Conservation (phyloP, 2,113 vertebrate genomes). For the Microtus oregoni region DNA sequence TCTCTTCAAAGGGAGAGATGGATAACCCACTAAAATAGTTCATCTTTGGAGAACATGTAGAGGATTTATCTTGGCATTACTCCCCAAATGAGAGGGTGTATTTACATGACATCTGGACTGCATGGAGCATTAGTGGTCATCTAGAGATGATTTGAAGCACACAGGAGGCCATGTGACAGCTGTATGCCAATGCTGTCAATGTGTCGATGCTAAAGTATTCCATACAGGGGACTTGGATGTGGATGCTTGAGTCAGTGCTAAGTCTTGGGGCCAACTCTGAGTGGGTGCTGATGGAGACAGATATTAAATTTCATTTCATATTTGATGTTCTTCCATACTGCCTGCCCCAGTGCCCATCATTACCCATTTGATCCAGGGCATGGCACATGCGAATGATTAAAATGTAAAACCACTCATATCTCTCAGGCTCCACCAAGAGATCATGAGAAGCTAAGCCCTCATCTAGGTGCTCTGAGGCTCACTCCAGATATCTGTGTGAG, state of each 20-base stretch:
- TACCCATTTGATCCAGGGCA: background rate
- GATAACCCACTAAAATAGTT: background rate
- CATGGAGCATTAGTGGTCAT: background rate
- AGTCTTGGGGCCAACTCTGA: no score
- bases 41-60: background rate
- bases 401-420: background rate
- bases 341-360: background rate
- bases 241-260: background rate
- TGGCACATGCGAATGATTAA: background rate
- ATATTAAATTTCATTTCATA: background rate
- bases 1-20: background rate
- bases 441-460: background rate
- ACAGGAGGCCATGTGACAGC: background rate
- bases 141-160: background rate
- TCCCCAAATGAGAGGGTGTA: background rate
- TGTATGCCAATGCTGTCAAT: no score
- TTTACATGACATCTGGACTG: background rate
- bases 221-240: background rate
- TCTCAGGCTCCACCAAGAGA: background rate
- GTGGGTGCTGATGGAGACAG: background rate
- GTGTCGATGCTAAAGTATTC: background rate
- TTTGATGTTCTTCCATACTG: slow-evolving; percentile 28
- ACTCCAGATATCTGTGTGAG: background rate
- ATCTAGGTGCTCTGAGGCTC: background rate
- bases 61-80: background rate